Evolutionary conservation across 2,888 invertebrate species (phyloP).

Genomic region (Stenotaenia linearis): DNA sequence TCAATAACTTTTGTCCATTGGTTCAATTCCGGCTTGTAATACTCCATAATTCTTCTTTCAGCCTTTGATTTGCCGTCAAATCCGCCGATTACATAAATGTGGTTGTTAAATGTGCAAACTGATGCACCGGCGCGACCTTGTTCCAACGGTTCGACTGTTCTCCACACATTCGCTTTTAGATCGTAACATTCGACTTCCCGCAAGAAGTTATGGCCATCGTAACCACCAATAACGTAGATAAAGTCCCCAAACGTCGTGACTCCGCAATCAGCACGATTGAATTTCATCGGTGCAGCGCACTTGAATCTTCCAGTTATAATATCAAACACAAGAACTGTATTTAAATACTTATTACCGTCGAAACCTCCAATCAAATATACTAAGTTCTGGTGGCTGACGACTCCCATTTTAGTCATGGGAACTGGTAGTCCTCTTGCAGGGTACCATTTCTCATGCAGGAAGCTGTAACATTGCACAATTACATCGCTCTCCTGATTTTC

Average conservation of each 20-base stretch:
- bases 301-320: slow-evolving; percentile 24
- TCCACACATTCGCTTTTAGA: background rate
- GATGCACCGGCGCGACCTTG: slow-evolving; percentile 20
- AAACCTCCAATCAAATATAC: slow-evolving; percentile 29
- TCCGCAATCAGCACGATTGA: slow-evolving; percentile 10
- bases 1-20: slow-evolving; percentile 28
- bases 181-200: slow-evolving; percentile 29
- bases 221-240: slow-evolving; percentile 26
- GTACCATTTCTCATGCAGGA: slow-evolving; percentile 24
- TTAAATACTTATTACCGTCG: slow-evolving; percentile 27
- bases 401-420: slow-evolving; percentile 29
- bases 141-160: background rate
- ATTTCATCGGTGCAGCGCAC: background rate
- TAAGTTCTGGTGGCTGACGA: slow-evolving; percentile 1
- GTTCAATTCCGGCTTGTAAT: slow-evolving; percentile 5
- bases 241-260: background rate
- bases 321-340: slow-evolving; percentile 21
- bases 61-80: slow-evolving; percentile 29
- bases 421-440: slow-evolving; percentile 27
- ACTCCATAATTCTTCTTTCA: slow-evolving; percentile 24
- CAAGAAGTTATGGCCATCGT: slow-evolving; percentile 21
- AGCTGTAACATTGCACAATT: slow-evolving; percentile 30
- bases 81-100: slow-evolving; percentile 24
- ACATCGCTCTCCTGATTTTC: slow-evolving; percentile 30
- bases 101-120: background rate